phyloP scores from a whole-genome alignment of 2,797 vertebrate species.

The Mustela erminea region DNA sequence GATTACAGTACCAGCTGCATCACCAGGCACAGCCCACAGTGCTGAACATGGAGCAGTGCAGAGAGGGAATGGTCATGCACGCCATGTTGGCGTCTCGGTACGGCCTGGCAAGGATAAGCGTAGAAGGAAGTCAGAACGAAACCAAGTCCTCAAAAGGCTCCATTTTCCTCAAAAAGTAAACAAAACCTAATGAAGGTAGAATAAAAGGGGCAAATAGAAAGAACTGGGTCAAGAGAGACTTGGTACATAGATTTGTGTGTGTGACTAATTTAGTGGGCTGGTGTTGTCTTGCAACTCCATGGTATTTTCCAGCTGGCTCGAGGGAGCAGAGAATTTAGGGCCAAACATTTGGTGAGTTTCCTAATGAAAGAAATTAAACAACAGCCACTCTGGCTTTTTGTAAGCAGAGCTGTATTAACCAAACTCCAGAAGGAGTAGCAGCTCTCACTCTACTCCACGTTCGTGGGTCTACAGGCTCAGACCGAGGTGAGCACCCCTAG shows the following conservation, averaged over 20 bases:
- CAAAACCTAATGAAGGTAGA: conserved; percentile 60
- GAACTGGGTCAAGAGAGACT: conserved; percentile 76
- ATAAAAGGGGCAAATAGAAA: conserved; percentile 63
- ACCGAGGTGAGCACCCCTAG: not conserved
- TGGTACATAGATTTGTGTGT: conserved; percentile 76
- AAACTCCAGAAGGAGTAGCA: conserved; percentile 67
- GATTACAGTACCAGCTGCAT: not conserved
- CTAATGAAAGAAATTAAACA: conserved; percentile 87
- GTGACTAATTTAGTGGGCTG: conserved; percentile 78
- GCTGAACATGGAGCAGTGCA: not conserved
- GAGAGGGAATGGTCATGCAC: not conserved
- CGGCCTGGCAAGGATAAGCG: not conserved
- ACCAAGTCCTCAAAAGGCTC: conserved; percentile 57
- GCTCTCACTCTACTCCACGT: conserved; percentile 6
- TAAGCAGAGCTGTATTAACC: conserved; percentile 71
- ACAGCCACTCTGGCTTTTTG: conserved; percentile 79
- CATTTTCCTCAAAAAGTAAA: conserved; percentile 76
- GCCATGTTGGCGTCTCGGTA: not conserved
- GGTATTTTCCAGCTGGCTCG: conserved; percentile 85
- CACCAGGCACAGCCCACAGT: rapidly evolving
- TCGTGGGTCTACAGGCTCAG: not conserved
- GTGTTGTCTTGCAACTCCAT: conserved; percentile 76
- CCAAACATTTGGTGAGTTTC: conserved; percentile 85
- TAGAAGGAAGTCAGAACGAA: conserved; percentile 55
- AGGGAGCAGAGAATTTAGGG: conserved; percentile 82